phyloP scores from a whole-genome alignment of 2,113 vertebrate species.

The Malurus melanocephalus region DNA sequence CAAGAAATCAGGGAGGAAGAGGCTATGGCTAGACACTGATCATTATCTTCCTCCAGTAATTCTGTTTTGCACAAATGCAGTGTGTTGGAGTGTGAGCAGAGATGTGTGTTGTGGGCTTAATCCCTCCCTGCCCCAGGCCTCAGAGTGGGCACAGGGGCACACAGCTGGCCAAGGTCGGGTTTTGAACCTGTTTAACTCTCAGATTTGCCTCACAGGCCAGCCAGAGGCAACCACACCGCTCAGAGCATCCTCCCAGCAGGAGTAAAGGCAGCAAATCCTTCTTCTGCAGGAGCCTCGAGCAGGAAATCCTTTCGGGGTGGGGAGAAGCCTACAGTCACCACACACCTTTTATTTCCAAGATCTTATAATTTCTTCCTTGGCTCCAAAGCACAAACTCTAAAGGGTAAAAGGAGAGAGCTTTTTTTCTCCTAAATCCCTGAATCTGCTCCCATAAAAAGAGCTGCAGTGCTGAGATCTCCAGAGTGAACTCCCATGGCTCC shows the following conservation, averaged over 20 bases:
- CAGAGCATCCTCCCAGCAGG: not conserved
- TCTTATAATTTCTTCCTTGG: not conserved
- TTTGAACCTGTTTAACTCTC: not conserved
- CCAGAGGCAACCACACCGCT: not conserved
- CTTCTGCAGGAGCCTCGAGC: not conserved
- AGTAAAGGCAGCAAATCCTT: not conserved
- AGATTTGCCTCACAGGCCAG: not conserved
- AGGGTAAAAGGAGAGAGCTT: not conserved
- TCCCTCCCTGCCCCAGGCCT: not conserved
- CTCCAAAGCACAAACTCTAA: not conserved
- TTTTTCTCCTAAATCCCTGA: not conserved
- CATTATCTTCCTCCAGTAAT: not conserved
- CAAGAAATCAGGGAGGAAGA: not conserved
- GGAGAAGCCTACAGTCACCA: not conserved
- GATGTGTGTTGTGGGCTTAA: fast-evolving
- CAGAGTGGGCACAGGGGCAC: not conserved
- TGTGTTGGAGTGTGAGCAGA: not conserved
- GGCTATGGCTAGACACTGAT: not conserved
- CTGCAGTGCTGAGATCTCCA: not conserved
- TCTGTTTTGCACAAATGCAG: not conserved
- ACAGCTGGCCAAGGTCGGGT: not conserved
- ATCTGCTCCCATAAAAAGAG: not conserved
- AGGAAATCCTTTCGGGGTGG: not conserved
- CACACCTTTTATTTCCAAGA: not conserved
- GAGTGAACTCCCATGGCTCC: fast-evolving